Evolutionary conservation across 2,113 vertebrate genomes (phyloP), one percentile per base, ranked within the genome.

Genomic region (Nansenia antarctica): DNA sequence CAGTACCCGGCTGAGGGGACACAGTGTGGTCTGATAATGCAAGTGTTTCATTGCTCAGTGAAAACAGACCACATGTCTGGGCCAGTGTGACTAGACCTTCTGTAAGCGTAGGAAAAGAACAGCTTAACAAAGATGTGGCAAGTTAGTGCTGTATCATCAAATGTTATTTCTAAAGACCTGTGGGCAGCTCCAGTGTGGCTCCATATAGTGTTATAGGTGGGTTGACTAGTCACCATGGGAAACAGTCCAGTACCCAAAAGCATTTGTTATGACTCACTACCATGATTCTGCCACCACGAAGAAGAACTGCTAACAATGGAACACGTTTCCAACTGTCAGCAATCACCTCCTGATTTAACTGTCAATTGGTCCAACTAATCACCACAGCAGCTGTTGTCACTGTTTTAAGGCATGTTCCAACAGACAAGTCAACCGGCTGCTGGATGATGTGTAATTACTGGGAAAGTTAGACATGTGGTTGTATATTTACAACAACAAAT

Each of bases 1-100:
- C n/a, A n/a, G n/a, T 55, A 78, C 65, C 65, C 57, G 65, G 62
- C 37, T 60, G 69, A 66, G n/a, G n/a, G 37, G n/a, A 52, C 65
- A 45, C 35, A 8, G 27, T 22, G 35, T 29, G 20, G 37, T 24
- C 49, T 45, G 57, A 71, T 74, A 57, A 69, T 49, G 34, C 18
- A 39, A 31, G 12, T 35, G 5, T 73, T 49, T 45, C 52, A 67
- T 61, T 63, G 37, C 35, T 47, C 34, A 12, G 34, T 5, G 11
- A 37, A 11, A 11, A 37, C 35, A 11, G 35, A 37, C 35, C 1
- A 35, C 27, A 26, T 29, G 35, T 34, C 55, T 12, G 22, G 9
- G 29, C 32, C 65, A 64, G n/a, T n/a, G n/a, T n/a, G n/a, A n/a
- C n/a, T n/a, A n/a, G n/a, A n/a, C n/a, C n/a, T n/a, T n/a, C n/a